Conservation (phyloP, 1,140 invertebrate species). For the Penaeus japonicus region DNA sequence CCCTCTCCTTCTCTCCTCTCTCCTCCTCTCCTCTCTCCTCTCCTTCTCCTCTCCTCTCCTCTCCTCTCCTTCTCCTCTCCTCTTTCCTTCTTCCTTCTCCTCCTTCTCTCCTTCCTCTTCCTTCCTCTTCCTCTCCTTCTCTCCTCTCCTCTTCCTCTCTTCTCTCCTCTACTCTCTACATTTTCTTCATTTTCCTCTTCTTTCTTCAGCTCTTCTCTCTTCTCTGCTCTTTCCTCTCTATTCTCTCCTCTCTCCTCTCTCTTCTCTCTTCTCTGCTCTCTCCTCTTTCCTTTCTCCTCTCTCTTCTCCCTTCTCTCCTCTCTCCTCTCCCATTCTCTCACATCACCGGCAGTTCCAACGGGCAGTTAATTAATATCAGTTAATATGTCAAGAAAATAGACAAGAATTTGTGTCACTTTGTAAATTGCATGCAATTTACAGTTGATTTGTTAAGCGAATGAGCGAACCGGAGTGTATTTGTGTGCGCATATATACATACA, state of each 20-base stretch:
- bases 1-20: not conserved
- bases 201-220: not conserved
- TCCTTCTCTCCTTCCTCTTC: too few relatives aligned
- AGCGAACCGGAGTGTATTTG: too few relatives aligned
- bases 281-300: not conserved
- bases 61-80: not conserved
- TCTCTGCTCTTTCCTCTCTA: not conserved
- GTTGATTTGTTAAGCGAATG: too few relatives aligned
- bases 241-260: not conserved
- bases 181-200: not conserved
- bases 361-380: too few relatives aligned
- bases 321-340: not conserved
- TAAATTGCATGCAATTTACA: too few relatives aligned
- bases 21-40: not conserved
- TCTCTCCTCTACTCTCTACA: too few relatives aligned
- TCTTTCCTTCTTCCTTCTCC: too few relatives aligned
- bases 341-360: too few relatives aligned
- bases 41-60: too few relatives aligned
- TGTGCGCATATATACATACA: too few relatives aligned
- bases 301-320: not conserved
- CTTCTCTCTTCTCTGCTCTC: too few relatives aligned
- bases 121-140: not conserved
- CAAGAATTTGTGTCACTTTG: too few relatives aligned
- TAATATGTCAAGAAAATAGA: not conserved
- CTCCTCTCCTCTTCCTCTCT: not conserved